Conservation (phyloP, 2,888 invertebrate species). For the Drosophila aldrichi region DNA sequence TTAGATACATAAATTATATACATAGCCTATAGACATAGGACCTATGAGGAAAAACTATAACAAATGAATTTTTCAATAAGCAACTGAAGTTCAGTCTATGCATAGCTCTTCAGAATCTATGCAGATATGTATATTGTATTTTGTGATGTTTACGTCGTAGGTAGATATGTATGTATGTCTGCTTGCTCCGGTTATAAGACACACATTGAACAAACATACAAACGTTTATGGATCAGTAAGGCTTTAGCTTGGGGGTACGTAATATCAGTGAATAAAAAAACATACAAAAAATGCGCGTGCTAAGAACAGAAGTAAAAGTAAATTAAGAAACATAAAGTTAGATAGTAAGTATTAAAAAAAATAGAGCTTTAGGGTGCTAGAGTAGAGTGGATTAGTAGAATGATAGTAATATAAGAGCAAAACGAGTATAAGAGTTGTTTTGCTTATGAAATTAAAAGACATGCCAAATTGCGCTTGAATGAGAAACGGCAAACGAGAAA, state of each 20-base stretch:
- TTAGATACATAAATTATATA: neutral
- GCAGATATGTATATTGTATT: neutral
- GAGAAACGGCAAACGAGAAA: constrained; percentile 20
- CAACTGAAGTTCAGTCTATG: neutral
- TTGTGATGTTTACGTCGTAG: neutral
- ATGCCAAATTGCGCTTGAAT: constrained; percentile 35
- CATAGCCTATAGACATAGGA: neutral
- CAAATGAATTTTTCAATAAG: neutral
- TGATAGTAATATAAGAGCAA: constrained; percentile 1
- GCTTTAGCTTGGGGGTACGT: constrained; percentile 28
- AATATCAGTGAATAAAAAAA: constrained; percentile 32
- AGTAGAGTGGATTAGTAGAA: constrained; percentile 11
- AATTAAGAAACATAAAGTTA: constrained; percentile 27
- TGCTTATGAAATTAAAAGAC: constrained; percentile 12
- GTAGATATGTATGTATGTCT: constrained; percentile 29
- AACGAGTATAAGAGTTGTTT: constrained; percentile 5
- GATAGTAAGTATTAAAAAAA: constrained; percentile 9
- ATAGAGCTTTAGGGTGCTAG: constrained; percentile 10
- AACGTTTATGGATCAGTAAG: constrained; percentile 23
- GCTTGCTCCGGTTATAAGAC: constrained; percentile 35
- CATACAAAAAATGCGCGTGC: constrained; percentile 52
- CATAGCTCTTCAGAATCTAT: neutral
- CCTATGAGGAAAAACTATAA: neutral
- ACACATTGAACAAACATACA: constrained; percentile 44
- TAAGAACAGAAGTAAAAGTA: constrained; percentile 39